These are phyloP conservation scores for Cardinalis cardinalis DNA, from an alignment of 2,113 vertebrate genomes.

Conservation along the genomic window DNA sequence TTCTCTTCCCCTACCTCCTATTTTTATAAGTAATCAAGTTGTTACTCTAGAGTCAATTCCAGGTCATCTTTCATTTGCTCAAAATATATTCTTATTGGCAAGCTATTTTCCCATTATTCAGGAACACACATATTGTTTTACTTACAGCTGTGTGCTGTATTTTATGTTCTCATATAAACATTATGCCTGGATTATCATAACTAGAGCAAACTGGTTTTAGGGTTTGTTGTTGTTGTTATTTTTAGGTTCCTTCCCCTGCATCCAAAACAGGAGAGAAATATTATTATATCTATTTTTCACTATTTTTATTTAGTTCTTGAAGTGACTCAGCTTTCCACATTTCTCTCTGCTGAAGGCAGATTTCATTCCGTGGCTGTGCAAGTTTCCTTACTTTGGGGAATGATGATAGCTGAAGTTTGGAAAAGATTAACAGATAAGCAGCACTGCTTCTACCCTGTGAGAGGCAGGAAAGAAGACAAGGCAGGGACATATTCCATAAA, in stretches of 20 bases:
- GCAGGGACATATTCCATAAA: background rate
- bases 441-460: background rate
- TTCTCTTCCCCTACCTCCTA: constrained; percentile 48
- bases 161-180: constrained; percentile 83
- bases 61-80: constrained; percentile 87
- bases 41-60: constrained; percentile 82
- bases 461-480: background rate
- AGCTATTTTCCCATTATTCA: constrained; percentile 73
- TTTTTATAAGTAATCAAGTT: constrained; percentile 81
- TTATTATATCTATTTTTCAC: constrained; percentile 29
- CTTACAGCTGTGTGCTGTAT: constrained; percentile 75
- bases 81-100: constrained; percentile 75
- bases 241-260: background rate
- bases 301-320: constrained; percentile 17
- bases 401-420: background rate
- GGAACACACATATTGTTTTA: constrained; percentile 84
- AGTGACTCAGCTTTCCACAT: background rate
- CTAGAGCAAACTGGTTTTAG: constrained; percentile 73
- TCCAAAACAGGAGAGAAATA: constrained; percentile 1
- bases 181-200: constrained; percentile 77
- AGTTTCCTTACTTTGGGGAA: background rate
- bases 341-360: background rate
- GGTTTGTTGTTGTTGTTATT: constrained; percentile 66
- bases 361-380: background rate
- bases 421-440: background rate